Conservation (phyloP, 92 coral and sea anemone species). For the Chrysogorgia sp. region DNA sequence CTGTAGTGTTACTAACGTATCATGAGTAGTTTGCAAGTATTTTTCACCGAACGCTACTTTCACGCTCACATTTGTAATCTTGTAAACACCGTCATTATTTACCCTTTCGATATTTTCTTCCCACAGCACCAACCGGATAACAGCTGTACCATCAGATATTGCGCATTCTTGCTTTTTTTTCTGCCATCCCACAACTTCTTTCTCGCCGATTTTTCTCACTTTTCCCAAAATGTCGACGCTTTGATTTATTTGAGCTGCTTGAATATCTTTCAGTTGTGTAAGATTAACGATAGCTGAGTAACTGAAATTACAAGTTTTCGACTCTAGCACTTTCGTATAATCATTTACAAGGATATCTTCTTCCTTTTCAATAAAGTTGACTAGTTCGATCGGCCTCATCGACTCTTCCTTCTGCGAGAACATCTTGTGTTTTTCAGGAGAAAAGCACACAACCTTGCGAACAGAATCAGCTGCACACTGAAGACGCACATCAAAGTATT, state of each 20-base stretch:
- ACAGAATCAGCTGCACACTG: slow-evolving; percentile 30
- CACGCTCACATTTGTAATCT: slow-evolving; percentile 33
- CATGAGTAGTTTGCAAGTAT: slow-evolving; percentile 38
- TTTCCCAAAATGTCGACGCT: slow-evolving; percentile 40
- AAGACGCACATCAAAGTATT: slow-evolving; percentile 33
- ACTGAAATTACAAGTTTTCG: slow-evolving; percentile 23
- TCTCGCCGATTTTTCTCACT: slow-evolving; percentile 33
- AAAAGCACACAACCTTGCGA: slow-evolving; percentile 44
- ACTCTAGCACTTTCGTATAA: slow-evolving; percentile 33
- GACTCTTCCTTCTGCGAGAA: slow-evolving; percentile 38
- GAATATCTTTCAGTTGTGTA: slow-evolving; percentile 10
- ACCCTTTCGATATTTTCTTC: slow-evolving; percentile 46
- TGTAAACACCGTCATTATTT: slow-evolving; percentile 30
- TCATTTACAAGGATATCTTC: slow-evolving; percentile 44
- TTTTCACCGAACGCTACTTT: slow-evolving; percentile 36
- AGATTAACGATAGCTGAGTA: slow-evolving; percentile 19
- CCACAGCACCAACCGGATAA: slow-evolving; percentile 35
- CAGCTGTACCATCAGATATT: slow-evolving; percentile 42
- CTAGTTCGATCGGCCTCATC: slow-evolving; percentile 34
- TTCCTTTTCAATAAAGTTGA: slow-evolving; percentile 6
- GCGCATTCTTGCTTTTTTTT: slow-evolving; percentile 26
- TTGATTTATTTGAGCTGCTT: slow-evolving; percentile 18
- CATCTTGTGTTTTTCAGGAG: slow-evolving; percentile 21
- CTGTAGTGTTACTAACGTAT: slow-evolving; percentile 17
- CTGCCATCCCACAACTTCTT: slow-evolving; percentile 32